Evolutionary conservation across 2,797 vertebrate genomes (phyloP), one percentile per base, ranked within the genome.

Genomic region (Peromyscus eremicus): DNA sequence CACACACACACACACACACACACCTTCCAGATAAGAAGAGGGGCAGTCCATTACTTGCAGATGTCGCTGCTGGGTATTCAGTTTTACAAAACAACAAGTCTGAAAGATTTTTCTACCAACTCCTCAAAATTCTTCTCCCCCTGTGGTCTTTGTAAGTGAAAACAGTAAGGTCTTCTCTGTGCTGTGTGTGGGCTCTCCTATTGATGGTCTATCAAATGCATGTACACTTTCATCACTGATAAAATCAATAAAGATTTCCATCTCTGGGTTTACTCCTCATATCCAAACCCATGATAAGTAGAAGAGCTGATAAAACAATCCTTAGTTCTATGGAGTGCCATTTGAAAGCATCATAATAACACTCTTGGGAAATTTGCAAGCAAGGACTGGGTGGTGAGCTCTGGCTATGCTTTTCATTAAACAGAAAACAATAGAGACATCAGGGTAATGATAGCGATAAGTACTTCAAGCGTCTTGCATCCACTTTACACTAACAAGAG

Each of bases 341-440:
- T 86, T 89, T 79, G 68, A 89, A 94, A 90, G 34, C 32, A 64
- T 70, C 85, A 60, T 55, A 52, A 92, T 88, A 93, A 85, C 73
- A 40, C n/a, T 43, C 49, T 82, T 76, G 81, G 88, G 82, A 95
- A 97, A 96, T 27, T 60, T 79, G 23, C 46, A 79, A 79, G 80
- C 68, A 85, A 62, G 89, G 55, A 57, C 17, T 43, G 25, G 79
- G 52, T 12, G 81, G 14, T 73, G 80, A 96, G 89, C 64, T 88
- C 66, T 77, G 76, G 70, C 92, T 77, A 87, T 37, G 57, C 5
- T 83, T 93, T 96, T 66, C 95, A 94, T 85, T 96, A 92, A 94
- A 94, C 29, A 92, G 89, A 85, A 96, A 94, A 94, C 71, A 94
- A 75, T 77, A 80, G 85, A 92, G 96, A 95, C 32, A 49, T 64